Base-by-base conservation (phyloP, 2,797 vertebrate genomes). In the Falco concolor region DNA sequence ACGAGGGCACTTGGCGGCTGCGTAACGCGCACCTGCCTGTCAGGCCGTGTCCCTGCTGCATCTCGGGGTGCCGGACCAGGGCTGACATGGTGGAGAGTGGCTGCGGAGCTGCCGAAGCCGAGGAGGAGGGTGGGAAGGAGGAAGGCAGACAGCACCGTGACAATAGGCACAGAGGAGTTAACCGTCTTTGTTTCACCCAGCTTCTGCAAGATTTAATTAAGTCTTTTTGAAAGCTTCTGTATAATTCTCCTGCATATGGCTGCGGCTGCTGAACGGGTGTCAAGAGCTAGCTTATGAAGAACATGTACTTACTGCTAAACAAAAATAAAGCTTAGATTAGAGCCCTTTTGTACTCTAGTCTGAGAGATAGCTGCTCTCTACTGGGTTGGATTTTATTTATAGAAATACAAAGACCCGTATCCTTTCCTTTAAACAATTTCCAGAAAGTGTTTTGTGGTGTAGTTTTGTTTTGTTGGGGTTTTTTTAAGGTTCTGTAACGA, bases 141-240 rank as follows among this genome's bases (percentile, higher is more conserved):
- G 11, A 54, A 20, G 40, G 73, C 4, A 47, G 22, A 4, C 13
- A 18, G 68, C 87, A 44, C 28, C 22, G 2, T 45, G 16, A 27
- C 78, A 36, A 7, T 13, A 45, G 64, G 49, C 79, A 61, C 60
- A 4, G 27, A 61, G 68, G 50, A 89, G 65, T 78, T 87, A 49
- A 82, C 60, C 25, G 9, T 76, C 63, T 84, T 81, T 81, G 44
- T 88, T 88, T 65, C 70, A 22, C 11, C 16, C 60, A 8, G 53
- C 67, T 89, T 75, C 83, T 78, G 54, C 47, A 21, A 90, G 69
- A 47, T 52, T 92, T 96, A 89, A 84, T 96, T 87, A 94, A 88
- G 53, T 25, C 52, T 84, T 81, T 78, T 50, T 2, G 1, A 67
- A 88, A 87, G 61, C 64, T 85, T 92, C 74, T 72, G 36, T 95